phyloP scores from a whole-genome alignment of 2,113 vertebrate genomes.

The Falcunculus frontatus region DNA sequence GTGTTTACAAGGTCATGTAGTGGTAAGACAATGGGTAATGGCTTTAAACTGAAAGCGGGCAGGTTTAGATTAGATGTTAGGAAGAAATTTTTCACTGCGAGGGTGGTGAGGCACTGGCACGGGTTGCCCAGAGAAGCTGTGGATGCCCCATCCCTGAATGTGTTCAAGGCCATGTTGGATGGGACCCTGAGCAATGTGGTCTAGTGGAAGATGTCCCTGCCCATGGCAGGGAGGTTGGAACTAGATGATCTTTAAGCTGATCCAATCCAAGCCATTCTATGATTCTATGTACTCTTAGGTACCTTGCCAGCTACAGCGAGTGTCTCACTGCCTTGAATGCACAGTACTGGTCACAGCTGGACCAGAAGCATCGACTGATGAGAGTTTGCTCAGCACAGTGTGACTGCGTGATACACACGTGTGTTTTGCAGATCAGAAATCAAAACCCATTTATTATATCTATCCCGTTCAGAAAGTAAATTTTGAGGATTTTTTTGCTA shows the following conservation, averaged over 20 bases:
- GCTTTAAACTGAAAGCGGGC: not conserved
- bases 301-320: accelerated
- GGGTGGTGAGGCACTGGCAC: not conserved
- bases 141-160: not conserved
- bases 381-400: not conserved
- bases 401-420: not conserved
- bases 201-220: not conserved
- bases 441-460: not conserved
- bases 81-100: not conserved
- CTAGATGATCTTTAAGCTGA: not conserved
- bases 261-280: not conserved
- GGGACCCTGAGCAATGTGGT: not conserved
- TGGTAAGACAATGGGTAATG: not conserved
- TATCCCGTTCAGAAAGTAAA: not conserved
- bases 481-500: not conserved
- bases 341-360: not conserved
- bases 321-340: not conserved
- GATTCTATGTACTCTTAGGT: not conserved
- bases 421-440: not conserved
- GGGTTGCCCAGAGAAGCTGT: not conserved
- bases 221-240: too few relatives aligned
- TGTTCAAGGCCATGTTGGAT: accelerated
- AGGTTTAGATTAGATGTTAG: not conserved
- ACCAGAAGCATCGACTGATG: not conserved
- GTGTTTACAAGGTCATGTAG: not conserved